A percentile compares a stretch with the other conserved stretches of the same genome.
phyloP scores from a whole-genome alignment of 2,797 vertebrate genomes.

The Luscinia megarhynchos region DNA sequence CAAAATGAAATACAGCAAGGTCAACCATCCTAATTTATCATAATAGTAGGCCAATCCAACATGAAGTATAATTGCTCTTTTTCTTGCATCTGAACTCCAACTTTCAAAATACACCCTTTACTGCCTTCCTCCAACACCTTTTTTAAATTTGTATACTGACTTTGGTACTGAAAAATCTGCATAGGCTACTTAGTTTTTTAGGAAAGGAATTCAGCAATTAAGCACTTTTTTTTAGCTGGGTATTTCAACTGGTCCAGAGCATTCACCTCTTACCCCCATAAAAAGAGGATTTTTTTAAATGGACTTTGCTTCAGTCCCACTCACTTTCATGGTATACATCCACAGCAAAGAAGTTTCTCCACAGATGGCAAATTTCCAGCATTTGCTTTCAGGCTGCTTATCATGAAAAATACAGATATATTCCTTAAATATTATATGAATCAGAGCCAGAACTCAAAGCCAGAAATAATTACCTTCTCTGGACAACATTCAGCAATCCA shows the following conservation, averaged over 20 bases:
- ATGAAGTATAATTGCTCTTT: neutral
- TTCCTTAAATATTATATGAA: constrained; percentile 46
- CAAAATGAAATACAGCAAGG: neutral
- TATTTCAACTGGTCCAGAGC: neutral
- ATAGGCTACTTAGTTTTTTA: neutral
- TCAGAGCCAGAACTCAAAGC: constrained; percentile 9
- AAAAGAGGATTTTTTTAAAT: constrained; percentile 26
- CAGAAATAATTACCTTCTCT: constrained; percentile 38
- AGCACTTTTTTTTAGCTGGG: neutral
- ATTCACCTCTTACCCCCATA: constrained; percentile 15
- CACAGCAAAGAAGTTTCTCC: neutral
- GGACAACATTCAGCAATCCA: constrained; percentile 14
- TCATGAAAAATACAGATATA: constrained; percentile 39
- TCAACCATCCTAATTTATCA: neutral
- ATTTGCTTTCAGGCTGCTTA: constrained; percentile 37
- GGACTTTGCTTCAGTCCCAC: neutral
- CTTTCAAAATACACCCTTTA: neutral
- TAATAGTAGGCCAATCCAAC: neutral
- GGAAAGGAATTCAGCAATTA: constrained; percentile 1
- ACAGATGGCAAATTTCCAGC: constrained; percentile 20
- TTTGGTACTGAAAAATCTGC: neutral
- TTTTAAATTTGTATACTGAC: neutral
- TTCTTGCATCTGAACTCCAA: neutral
- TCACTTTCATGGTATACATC: neutral
- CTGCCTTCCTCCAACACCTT: neutral